Evolutionary conservation across 2,888 invertebrate genomes (phyloP).

Genomic region (Tuberolachnus salignus): DNA sequence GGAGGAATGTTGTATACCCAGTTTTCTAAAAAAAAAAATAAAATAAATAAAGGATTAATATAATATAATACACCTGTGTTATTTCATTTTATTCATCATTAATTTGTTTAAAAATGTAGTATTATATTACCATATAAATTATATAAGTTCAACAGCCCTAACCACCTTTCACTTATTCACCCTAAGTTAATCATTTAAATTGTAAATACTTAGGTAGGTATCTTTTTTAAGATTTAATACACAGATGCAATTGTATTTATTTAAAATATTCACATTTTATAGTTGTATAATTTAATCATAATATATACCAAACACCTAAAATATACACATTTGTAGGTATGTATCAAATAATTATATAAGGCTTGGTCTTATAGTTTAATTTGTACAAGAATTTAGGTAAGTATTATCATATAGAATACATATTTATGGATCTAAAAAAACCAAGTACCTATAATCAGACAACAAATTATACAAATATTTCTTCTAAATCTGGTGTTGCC

Average conservation of each 20-base stretch:
- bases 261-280: no score
- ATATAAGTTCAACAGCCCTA: background rate
- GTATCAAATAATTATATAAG: no score
- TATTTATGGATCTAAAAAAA: no score
- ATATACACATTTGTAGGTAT: no score
- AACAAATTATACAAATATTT: no score
- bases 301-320: no score
- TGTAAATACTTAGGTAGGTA: background rate
- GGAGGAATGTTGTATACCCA: constrained; percentile 29
- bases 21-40: constrained; percentile 26
- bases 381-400: no score
- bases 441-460: no score
- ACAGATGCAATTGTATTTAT: background rate
- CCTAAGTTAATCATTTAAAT: background rate
- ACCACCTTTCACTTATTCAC: background rate
- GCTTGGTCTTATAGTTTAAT: no score
- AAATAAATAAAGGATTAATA: background rate
- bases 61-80: background rate
- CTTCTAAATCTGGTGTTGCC: no score
- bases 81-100: background rate
- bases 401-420: no score
- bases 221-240: background rate
- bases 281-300: background rate
- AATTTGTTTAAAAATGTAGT: constrained; percentile 1
- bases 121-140: background rate